Conservation (phyloP, 2,113 vertebrate species). For the Dasyurus viverrinus region DNA sequence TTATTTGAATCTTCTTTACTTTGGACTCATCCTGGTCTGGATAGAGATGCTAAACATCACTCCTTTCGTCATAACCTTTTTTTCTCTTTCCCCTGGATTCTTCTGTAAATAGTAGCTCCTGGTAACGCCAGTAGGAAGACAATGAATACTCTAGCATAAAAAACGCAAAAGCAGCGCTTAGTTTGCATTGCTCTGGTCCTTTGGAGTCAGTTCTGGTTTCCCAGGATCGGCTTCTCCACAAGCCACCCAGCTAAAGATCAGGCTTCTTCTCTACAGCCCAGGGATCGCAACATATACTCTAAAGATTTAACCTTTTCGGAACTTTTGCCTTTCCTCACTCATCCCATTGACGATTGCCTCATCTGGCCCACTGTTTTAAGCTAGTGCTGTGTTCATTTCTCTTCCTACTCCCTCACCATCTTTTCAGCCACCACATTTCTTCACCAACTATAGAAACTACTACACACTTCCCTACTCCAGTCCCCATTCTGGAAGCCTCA, state of each 20-base stretch:
- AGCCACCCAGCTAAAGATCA: background rate
- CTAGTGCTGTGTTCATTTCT: background rate
- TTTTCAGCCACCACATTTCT: background rate
- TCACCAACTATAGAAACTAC: background rate
- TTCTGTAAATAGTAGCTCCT: background rate
- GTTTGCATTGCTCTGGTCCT: background rate
- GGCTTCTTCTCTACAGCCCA: background rate
- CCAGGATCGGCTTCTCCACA: background rate
- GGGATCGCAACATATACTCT: background rate
- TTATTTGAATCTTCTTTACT: background rate
- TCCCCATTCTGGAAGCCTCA: background rate
- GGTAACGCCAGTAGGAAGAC: background rate
- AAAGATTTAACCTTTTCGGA: background rate
- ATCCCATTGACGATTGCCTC: background rate
- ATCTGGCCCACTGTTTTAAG: background rate
- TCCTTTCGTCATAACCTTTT: background rate
- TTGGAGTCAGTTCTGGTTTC: background rate
- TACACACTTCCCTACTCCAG: accelerated
- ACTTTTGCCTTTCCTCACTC: background rate
- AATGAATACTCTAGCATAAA: background rate
- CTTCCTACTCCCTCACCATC: background rate
- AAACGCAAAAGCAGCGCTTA: background rate
- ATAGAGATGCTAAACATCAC: background rate
- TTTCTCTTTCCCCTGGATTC: background rate
- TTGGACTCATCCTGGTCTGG: background rate